A percentile compares a stretch with the other conserved stretches of the same genome.
These are phyloP conservation scores for Priocnemis perturbator DNA, from an alignment of 2,888 invertebrate species.

Conservation along the genomic window DNA sequence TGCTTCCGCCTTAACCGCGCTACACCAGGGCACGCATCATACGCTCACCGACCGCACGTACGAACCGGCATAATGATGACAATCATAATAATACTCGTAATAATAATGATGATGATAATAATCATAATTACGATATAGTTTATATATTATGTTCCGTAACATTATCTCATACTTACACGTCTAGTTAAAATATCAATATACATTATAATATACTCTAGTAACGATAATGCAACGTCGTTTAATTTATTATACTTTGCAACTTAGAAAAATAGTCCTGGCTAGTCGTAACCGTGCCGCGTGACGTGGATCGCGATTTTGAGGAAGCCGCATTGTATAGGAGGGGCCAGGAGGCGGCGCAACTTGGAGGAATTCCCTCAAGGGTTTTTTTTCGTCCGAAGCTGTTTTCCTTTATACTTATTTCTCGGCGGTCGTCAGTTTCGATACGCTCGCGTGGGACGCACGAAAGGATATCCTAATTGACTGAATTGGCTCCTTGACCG, in stretches of 20 bases:
- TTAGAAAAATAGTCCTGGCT: slow-evolving; percentile 74
- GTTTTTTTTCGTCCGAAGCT: no score
- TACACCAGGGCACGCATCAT: slow-evolving; percentile 12
- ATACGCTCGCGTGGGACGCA: slow-evolving; percentile 13
- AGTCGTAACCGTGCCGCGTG: slow-evolving; percentile 66
- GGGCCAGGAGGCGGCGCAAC: background rate
- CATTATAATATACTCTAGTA: slow-evolving; percentile 73
- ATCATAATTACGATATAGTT: slow-evolving; percentile 20
- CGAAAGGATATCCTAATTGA: slow-evolving; percentile 42
- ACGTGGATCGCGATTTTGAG: slow-evolving; percentile 34
- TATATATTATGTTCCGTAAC: slow-evolving; percentile 61
- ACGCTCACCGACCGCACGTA: slow-evolving; percentile 40
- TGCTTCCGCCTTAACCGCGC: background rate
- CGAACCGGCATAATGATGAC: slow-evolving; percentile 42
- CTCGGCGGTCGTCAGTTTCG: no score
- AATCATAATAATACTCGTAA: slow-evolving; percentile 28
- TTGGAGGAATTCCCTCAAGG: no score
- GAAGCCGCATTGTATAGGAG: background rate
- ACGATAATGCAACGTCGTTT: slow-evolving; percentile 74
- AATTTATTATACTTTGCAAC: slow-evolving; percentile 74
- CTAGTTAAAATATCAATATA: slow-evolving; percentile 73
- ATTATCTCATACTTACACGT: slow-evolving; percentile 64
- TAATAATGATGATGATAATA: slow-evolving; percentile 28
- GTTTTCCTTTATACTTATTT: no score
- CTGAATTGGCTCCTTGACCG: slow-evolving; percentile 23